Base-by-base conservation (phyloP, 1,140 invertebrate genomes). In the Lasioglossum baleicum region DNA sequence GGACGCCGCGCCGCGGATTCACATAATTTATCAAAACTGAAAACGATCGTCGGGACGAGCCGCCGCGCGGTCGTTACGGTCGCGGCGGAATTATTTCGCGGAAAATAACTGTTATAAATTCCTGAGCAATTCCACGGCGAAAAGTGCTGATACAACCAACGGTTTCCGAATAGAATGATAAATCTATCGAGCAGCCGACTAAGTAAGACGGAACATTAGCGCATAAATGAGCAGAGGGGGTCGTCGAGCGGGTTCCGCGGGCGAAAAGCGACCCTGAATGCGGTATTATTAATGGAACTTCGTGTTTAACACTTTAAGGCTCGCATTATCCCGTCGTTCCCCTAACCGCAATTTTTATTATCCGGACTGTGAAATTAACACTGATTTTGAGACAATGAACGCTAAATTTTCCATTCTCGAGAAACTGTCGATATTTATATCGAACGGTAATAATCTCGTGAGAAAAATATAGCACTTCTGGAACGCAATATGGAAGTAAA, bases 141-240 rank as follows among this genome's bases (percentile, higher is more conserved):
- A 85, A 85, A 85, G 53, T 35, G 78, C 63, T 76, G 78, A 85
- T 65, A 56, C 64, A n/a, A 31, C 31, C 72, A n/a, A 60, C 68
- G 56, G 31, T 56, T 83, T 71, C 63, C 84, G 73, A 68, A 90
- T 88, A 86, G 86, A 88, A 88, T 84, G 85, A 90, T 90, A 80
- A 84, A 88, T 89, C 87, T 83, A 82, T 81, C 75, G 78, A 42
- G 72, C 56, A 58, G 56, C 64, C 58, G 44, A 80, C 60, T 73
- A 85, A 83, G 70, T 76, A 76, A 86, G 71, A 56, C 65, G 68
- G 82, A n/a, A 66, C 88, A 87, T 90, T 87, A 87, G 87, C 83
- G 88, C 89, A 88, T 88, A 91, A 90, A 90, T 90, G 89, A 89
- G 15, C 13, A 88, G 67, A 68, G 35, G 63, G 58, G 75, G 68